Evolutionary conservation across 2,888 invertebrate species (phyloP), one percentile per base, ranked within the genome.

Genomic region (Drosophila greeni): DNA sequence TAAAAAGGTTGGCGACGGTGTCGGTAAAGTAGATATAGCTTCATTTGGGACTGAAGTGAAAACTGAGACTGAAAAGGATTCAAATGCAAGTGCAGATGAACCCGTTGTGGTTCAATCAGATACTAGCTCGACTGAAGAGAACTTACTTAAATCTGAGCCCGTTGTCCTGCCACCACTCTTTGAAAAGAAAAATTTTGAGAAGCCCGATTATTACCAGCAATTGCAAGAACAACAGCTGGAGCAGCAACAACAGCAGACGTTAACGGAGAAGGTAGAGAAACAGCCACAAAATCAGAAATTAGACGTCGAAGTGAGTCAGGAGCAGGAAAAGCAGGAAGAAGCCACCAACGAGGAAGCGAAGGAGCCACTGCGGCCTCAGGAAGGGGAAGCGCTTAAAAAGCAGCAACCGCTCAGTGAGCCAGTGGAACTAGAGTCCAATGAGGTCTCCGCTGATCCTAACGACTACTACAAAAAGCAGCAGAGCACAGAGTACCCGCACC

Each of bases 171-270:
- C 83, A 24, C 67, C 75, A 4, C 58, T 80, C 7, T 78, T 83
- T 5, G 69, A 72, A 7, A 69, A 80, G 31, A 55, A 68, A 16
- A 61, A 74, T 40, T 64, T 68, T 31, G 42, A 59, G 12, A 48
- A 77, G 48, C 82, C 80, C 9, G 72, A 78, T 18, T 75, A 69
- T 42, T 73, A 77, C 31, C 81, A 71, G 16, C 33, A 74, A 11
- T 37, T 82, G 57, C 75, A 75, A 33, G 64, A 73, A 29, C 64
- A 81, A 29, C 72, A 71, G 42, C 33, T 53, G 12, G 33, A 33
- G 29, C 37, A 56, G 14, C 23, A 51, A n/a, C 16, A 43, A 16
- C 23, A 61, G 9, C n/a, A 31, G 18, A 16, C 16, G 5, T n/a
- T 31, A 29, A 3, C 14, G 9, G 20, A 31, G 14, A 14, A 18